Conservation (phyloP, 2,888 invertebrate species). For the Diarsia dahlii region DNA sequence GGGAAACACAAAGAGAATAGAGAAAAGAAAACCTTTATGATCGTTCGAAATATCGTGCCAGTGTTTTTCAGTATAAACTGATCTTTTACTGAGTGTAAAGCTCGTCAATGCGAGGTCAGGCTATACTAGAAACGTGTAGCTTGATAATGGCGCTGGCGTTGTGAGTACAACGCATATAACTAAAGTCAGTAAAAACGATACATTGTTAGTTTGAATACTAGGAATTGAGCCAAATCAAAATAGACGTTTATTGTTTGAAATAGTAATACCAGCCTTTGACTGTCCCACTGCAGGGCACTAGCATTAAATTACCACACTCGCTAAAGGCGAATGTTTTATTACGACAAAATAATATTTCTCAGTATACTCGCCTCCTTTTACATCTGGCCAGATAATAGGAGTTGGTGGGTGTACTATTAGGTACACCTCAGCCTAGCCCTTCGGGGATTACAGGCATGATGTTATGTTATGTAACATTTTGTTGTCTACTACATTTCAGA, state of each 20-base stretch:
- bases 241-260: slow-evolving; percentile 19
- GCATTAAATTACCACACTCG: background rate
- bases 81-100: background rate
- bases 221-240: slow-evolving; percentile 24
- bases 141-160: background rate
- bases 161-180: slow-evolving; percentile 3
- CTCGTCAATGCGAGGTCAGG: background rate
- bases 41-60: too few species aligned
- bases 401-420: too few species aligned
- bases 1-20: too few species aligned
- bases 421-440: too few species aligned
- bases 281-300: background rate
- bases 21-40: too few species aligned
- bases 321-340: background rate
- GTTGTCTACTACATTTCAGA: slow-evolving; percentile 5
- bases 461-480: background rate
- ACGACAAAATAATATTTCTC: too few species aligned
- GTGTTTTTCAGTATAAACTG: too few species aligned
- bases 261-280: background rate
- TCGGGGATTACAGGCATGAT: too few species aligned
- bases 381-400: too few species aligned
- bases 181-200: slow-evolving; percentile 26
- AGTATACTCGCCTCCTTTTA: too few species aligned
- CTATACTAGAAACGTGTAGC: background rate
- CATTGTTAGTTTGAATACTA: slow-evolving; percentile 34